A percentile compares a stretch with the other conserved stretches of the same genome.
Evolutionary conservation across 2,797 vertebrate genomes (phyloP).

Genomic region (Hippocampus kuda): DNA sequence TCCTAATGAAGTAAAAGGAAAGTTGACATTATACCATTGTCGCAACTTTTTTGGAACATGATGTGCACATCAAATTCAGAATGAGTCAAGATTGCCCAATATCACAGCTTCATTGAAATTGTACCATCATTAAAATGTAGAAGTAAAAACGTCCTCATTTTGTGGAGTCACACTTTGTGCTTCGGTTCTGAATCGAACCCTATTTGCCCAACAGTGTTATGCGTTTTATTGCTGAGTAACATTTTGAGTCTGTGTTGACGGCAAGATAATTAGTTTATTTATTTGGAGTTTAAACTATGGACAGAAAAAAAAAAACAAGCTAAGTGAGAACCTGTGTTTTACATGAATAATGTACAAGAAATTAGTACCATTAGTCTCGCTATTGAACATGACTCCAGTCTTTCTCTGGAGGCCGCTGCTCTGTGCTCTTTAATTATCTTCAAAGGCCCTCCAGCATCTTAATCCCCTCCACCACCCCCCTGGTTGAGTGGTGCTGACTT

Average conservation of each 20-base stretch:
- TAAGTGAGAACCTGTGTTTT: constrained; percentile 59
- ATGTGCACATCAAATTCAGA: too few species aligned
- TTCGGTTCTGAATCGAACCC: not conserved
- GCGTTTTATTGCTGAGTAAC: not conserved
- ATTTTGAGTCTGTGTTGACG: not conserved
- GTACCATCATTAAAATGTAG: too few species aligned
- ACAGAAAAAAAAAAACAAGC: constrained; percentile 34
- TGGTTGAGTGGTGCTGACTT: constrained; percentile 55
- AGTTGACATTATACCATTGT: too few species aligned
- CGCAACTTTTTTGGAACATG: too few species aligned
- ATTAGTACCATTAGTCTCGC: constrained; percentile 70
- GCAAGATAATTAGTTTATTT: constrained; percentile 3
- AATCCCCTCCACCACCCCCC: constrained; percentile 57
- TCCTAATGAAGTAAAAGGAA: too few species aligned
- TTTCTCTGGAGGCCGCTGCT: constrained; percentile 63
- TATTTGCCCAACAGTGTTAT: not conserved
- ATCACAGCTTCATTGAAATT: too few species aligned
- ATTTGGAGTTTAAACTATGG: constrained; percentile 4
- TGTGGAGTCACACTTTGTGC: not conserved
- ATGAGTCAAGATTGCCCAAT: too few species aligned
- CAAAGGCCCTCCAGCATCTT: constrained; percentile 69
- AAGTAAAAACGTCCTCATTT: not conserved
- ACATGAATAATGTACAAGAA: constrained; percentile 72
- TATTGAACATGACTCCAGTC: constrained; percentile 65
- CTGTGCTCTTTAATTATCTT: constrained; percentile 73